phyloP scores from a whole-genome alignment of 2,797 vertebrate species.

The Poecilia velifera region DNA sequence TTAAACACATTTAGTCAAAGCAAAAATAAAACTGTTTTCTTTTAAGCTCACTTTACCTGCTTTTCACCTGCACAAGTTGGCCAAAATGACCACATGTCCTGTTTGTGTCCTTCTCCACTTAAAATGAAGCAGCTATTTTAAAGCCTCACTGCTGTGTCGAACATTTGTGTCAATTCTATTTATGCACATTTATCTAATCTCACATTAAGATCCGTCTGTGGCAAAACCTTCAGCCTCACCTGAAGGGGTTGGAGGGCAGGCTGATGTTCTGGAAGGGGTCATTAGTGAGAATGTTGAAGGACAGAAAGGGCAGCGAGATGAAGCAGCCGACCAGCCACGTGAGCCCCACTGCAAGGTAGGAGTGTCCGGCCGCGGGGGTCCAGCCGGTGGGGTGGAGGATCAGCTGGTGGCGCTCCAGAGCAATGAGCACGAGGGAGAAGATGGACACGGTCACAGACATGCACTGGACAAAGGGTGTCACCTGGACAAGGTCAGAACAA shows the following conservation, averaged over 20 bases:
- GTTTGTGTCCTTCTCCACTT: neutral
- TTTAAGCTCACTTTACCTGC: neutral
- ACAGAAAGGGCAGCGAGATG: constrained; percentile 85
- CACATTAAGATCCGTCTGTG: neutral
- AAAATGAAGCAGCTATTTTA: neutral
- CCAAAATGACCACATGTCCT: neutral
- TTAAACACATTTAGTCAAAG: neutral
- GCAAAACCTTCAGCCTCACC: constrained; percentile 41
- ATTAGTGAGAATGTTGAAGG: constrained; percentile 82
- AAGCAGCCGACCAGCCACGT: constrained; percentile 83
- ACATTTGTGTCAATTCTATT: neutral
- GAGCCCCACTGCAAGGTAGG: constrained; percentile 81
- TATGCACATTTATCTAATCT: neutral
- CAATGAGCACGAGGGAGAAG: constrained; percentile 83
- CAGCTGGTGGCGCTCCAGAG: constrained; percentile 84
- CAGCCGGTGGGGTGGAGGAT: constrained; percentile 85
- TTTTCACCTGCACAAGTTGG: neutral
- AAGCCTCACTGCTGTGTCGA: neutral
- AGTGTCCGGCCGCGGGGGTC: constrained; percentile 80
- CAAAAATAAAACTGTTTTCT: neutral
- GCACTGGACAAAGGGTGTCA: constrained; percentile 84
- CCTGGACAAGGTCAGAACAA: constrained; percentile 43
- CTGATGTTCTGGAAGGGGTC: constrained; percentile 84
- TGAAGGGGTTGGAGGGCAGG: constrained; percentile 78
- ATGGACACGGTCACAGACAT: constrained; percentile 84